Base-by-base conservation (phyloP, 2,888 invertebrate species). In the Bhutanitis thaidina region DNA sequence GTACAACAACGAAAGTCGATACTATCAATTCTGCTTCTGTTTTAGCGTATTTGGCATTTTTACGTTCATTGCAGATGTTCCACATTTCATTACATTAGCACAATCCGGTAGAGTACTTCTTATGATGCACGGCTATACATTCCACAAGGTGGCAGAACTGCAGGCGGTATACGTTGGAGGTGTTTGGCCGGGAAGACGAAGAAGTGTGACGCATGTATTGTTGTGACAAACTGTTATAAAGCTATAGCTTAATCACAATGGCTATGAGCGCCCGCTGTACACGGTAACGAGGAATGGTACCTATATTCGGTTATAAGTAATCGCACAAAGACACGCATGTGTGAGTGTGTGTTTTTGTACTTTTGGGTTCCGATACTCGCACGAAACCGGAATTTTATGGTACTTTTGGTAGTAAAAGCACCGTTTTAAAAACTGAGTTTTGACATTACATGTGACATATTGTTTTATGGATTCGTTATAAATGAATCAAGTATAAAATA, bases 121-220 rank as follows among this genome's bases (percentile, higher is more conserved):
- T 12, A 34, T 34, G 34, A 13, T 34, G n/a, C 13, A 15, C 1
- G 16, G 16, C 15, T 37, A 37, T 7, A 37, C 37, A 7, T 37
- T 37, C 15, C 16, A 37, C 15, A 16, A 9, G 5, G 8, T n/a
- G 3, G 9, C 15, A 14, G 2, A 16, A 12, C 12, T 12, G 12
- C 12, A 34, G 55, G 50, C 3, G 58, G 57, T 1, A 51, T 46
- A 12, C 49, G 55, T 1, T 61, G 58, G 61, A 47, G 54, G 8
- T 61, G 60, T 7, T 60, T n/a, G n/a, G n/a, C 61, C 0, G 55
- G 59, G 4, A 40, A 52, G 12, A 57, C n/a, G n/a, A 56, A 32
- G 15, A 34, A 34, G 34, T 34, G 34, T 12, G 12, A 34, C 34
- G 34, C 34, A 1, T 12, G 7, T 4, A 12, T 34, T 7, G 12